Conservation (phyloP, 2,888 invertebrate genomes). For the Synanthedon myopaeformis region DNA sequence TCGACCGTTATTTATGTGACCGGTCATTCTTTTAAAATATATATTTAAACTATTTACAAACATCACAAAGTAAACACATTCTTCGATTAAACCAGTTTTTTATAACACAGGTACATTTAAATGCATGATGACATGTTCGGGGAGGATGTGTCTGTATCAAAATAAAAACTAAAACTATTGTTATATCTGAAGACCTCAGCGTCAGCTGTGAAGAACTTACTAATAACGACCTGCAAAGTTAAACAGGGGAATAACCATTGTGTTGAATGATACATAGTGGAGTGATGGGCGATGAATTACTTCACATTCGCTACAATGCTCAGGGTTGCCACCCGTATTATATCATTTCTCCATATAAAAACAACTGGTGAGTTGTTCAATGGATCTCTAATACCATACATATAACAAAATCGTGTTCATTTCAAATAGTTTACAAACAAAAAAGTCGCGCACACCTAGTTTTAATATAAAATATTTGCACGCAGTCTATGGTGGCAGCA, state of each 20-base stretch:
- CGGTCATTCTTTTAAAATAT: background rate
- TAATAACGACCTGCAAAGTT: constrained; percentile 71
- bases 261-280: constrained; percentile 17
- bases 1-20: background rate
- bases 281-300: background rate
- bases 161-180: constrained; percentile 24
- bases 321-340: too few species aligned
- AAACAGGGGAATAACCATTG: constrained; percentile 60
- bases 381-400: too few species aligned
- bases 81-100: background rate
- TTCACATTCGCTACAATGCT: too few species aligned
- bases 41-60: constrained; percentile 4
- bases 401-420: too few species aligned
- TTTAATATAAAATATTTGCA: too few species aligned
- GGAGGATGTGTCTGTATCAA: constrained; percentile 42
- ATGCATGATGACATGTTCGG: constrained; percentile 40
- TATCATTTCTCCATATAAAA: too few species aligned
- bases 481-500: too few species aligned
- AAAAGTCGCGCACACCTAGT: too few species aligned
- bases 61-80: background rate
- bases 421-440: too few species aligned
- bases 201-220: constrained; percentile 40
- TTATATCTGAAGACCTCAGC: constrained; percentile 51
- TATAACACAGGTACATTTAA: constrained; percentile 39
- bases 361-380: too few species aligned